Base-by-base conservation (phyloP, 2,888 invertebrate genomes). In the Monochamus alternatus region DNA sequence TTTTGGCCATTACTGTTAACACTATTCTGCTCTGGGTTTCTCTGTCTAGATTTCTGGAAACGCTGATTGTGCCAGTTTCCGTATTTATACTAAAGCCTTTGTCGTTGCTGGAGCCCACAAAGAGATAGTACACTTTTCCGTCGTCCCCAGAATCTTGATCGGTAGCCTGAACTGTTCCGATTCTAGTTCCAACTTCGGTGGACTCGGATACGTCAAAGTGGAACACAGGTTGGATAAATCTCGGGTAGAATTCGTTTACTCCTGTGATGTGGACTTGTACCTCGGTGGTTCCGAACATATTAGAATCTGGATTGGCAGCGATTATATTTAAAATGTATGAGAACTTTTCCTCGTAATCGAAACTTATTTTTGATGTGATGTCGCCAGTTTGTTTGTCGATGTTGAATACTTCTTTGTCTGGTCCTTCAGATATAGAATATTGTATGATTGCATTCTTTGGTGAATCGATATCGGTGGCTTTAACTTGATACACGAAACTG, bases 131-230 rank as follows among this genome's bases (percentile, higher is more conserved):
- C 8, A 98, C 95, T 84, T 93, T 93, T 0, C 97, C 97, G 87
- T 97, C 97, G 64, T 94, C 94, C 4, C 97, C 97, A 9, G 93
- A 93, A 86, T 97, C 97, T 89, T 96, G 95, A 87, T 97, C 97
- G 0, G 95, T 95, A 0, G 97, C 97, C 89, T 95, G 95, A 77
- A 97, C 94, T 7, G 93, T 92, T 3, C 98, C 98, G 51, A 98
- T 95, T 73, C 93, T 93, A 0, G 95, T 95, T 44, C 96, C 96
- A 63, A 96, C 93, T 82, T 94, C 94, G 0, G 97, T 96, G 43
- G 97, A 96, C 89, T 98, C 98, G 30, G 97, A 97, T 0, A 98
- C 96, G 85, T 97, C 96, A 86, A 97, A 96, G 87, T 96, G 96
- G 87, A 97, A 97, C 1, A 96, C 96, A 0, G 96, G 95, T 87